Evolutionary conservation across 1,140 invertebrate species (phyloP).

Genomic region (Drosophila burlai): DNA sequence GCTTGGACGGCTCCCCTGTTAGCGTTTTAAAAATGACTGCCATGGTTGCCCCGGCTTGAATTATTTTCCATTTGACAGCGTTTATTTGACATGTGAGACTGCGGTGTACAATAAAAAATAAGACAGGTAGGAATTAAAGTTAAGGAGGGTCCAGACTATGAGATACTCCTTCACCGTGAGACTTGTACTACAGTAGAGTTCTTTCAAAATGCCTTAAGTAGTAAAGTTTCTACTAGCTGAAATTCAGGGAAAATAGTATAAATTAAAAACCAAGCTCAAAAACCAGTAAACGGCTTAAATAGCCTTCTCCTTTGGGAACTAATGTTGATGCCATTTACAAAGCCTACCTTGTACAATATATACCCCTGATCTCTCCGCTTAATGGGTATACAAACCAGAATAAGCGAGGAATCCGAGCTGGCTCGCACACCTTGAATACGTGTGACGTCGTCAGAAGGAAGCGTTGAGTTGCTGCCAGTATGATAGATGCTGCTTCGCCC

Average conservation of each 20-base stretch:
- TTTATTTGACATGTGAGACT: slow-evolving; percentile 68
- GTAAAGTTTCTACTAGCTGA: not conserved
- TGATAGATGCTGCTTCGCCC: slow-evolving; percentile 42
- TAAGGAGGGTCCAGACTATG: not conserved
- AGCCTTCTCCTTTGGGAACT: too few species aligned
- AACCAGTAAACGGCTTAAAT: too few species aligned
- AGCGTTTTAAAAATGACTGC: slow-evolving; percentile 46
- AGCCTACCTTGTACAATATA: not conserved
- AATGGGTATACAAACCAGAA: slow-evolving; percentile 10
- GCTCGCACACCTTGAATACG: slow-evolving; percentile 49
- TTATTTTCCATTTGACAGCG: slow-evolving; percentile 69
- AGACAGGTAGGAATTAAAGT: not conserved
- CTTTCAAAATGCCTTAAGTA: not conserved
- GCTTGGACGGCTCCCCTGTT: slow-evolving; percentile 39
- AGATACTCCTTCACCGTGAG: not conserved
- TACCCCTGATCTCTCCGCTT: not conserved
- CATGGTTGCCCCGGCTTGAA: slow-evolving; percentile 45
- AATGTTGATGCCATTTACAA: too few species aligned
- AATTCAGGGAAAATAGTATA: not conserved
- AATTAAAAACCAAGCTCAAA: too few species aligned
- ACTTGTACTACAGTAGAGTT: not conserved
- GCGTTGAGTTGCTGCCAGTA: slow-evolving; percentile 50
- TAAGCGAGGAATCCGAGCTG: slow-evolving; percentile 32
- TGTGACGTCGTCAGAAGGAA: slow-evolving; percentile 61
- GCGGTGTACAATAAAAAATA: slow-evolving; percentile 40